These are phyloP conservation scores for Zophobas atratus DNA, from an alignment of 1,140 invertebrate genomes.

Conservation along the genomic window DNA sequence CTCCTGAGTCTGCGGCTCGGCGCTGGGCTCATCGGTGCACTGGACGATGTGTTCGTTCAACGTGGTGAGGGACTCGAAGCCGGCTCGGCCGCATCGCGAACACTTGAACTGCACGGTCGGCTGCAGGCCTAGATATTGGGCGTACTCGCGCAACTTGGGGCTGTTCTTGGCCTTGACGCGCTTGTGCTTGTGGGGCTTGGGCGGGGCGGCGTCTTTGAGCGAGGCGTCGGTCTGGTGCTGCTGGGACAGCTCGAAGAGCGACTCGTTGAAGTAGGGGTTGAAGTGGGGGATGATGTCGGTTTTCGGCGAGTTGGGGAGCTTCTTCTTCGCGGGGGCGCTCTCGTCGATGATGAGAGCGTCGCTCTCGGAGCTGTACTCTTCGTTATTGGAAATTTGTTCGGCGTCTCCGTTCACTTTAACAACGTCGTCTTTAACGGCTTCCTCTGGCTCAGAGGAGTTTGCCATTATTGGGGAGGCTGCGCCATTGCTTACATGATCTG, in stretches of 20 bases:
- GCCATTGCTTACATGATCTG: conserved; percentile 56
- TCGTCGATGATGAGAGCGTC: conserved; percentile 66
- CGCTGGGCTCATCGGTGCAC: conserved; percentile 70
- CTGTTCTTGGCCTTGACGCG: conserved; percentile 57
- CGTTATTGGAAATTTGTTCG: conserved; percentile 48
- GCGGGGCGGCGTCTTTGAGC: conserved; percentile 17
- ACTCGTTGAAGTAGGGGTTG: conserved; percentile 66
- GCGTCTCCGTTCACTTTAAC: conserved; percentile 55
- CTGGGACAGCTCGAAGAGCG: conserved; percentile 65
- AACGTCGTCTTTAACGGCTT: conserved; percentile 14
- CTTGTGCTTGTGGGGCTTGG: conserved; percentile 45
- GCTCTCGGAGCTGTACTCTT: conserved; percentile 64
- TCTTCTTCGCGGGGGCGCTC: conserved; percentile 55
- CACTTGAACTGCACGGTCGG: conserved; percentile 79
- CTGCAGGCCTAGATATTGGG: conserved; percentile 81
- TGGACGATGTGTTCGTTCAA: conserved; percentile 75
- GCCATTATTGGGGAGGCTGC: conserved; percentile 60
- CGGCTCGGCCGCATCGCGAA: conserved; percentile 75
- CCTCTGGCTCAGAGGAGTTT: conserved; percentile 33
- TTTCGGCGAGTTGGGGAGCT: conserved; percentile 51
- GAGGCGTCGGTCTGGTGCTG: conserved; percentile 42
- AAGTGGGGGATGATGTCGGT: conserved; percentile 56
- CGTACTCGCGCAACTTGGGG: conserved; percentile 75
- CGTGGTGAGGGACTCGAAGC: conserved; percentile 73
- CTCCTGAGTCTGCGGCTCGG: conserved; percentile 65